phyloP scores from a whole-genome alignment of 2,888 invertebrate genomes.

The Asteroscopus sphinx region DNA sequence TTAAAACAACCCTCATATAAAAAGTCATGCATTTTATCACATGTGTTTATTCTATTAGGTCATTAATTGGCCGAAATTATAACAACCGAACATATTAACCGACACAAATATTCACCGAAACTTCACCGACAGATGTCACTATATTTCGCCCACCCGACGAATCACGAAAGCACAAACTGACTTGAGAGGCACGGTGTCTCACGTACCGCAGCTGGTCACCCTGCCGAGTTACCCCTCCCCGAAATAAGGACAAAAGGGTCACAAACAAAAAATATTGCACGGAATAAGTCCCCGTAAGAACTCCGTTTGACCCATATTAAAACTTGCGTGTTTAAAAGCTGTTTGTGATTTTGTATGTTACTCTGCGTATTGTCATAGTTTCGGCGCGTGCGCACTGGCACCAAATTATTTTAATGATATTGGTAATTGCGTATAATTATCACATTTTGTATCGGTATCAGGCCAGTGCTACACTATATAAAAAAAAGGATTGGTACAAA shows the following conservation, averaged over 20 bases:
- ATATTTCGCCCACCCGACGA: background rate
- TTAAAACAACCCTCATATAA: constrained; percentile 7
- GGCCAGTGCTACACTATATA: background rate
- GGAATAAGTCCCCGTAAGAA: too few species aligned
- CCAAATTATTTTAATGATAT: background rate
- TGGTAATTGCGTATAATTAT: background rate
- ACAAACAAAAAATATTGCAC: too few species aligned
- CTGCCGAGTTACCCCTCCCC: too few species aligned
- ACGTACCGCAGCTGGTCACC: too few species aligned
- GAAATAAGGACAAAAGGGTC: too few species aligned
- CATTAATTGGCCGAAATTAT: background rate
- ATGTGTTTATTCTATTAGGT: background rate
- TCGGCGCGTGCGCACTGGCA: background rate
- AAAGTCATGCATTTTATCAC: constrained; percentile 6
- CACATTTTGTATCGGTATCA: background rate
- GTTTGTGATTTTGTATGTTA: too few species aligned
- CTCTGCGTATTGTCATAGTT: too few species aligned
- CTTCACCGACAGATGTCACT: background rate
- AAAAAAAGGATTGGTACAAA: background rate
- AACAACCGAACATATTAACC: background rate
- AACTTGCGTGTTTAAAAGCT: too few species aligned
- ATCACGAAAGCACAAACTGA: background rate
- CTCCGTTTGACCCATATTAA: too few species aligned
- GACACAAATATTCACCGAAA: background rate
- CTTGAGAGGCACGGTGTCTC: too few species aligned